A percentile compares a stretch with the other conserved stretches of the same genome.
phyloP scores from a whole-genome alignment of 2,797 vertebrate species.

The Eutrigla gurnardus region DNA sequence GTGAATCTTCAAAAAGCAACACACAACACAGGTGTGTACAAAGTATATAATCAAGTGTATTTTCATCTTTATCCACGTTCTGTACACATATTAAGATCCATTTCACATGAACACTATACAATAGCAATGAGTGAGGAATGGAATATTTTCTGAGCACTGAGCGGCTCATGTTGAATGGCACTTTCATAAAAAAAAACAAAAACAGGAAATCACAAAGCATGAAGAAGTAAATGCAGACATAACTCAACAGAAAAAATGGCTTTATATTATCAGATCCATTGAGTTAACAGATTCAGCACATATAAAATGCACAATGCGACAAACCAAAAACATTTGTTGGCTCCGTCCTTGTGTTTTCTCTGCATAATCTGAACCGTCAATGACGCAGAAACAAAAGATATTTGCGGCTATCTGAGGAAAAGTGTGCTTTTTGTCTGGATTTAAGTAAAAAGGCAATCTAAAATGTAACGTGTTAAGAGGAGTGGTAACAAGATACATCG shows the following conservation, averaged over 20 bases:
- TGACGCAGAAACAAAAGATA: constrained; percentile 69
- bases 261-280: constrained; percentile 79
- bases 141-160: constrained; percentile 83
- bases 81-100: constrained; percentile 90
- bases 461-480: constrained; percentile 81
- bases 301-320: constrained; percentile 80
- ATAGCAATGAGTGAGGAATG: constrained; percentile 90
- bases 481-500: constrained; percentile 85
- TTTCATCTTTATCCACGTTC: constrained; percentile 88
- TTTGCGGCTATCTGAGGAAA: constrained; percentile 72
- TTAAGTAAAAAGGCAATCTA: constrained; percentile 77
- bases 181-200: constrained; percentile 80
- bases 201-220: constrained; percentile 79
- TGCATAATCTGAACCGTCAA: constrained; percentile 71
- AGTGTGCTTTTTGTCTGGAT: constrained; percentile 76
- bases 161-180: constrained; percentile 84
- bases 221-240: constrained; percentile 77
- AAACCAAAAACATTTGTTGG: constrained; percentile 71
- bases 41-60: constrained; percentile 93
- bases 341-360: constrained; percentile 72
- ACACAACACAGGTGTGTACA: constrained; percentile 83
- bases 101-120: constrained; percentile 91
- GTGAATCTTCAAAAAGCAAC: constrained; percentile 68
- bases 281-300: constrained; percentile 78
- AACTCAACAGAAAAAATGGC: constrained; percentile 81